A percentile compares a stretch with the other conserved stretches of the same genome.
Conservation (phyloP, 2,888 invertebrate genomes). For the Nomada fabriciana region DNA sequence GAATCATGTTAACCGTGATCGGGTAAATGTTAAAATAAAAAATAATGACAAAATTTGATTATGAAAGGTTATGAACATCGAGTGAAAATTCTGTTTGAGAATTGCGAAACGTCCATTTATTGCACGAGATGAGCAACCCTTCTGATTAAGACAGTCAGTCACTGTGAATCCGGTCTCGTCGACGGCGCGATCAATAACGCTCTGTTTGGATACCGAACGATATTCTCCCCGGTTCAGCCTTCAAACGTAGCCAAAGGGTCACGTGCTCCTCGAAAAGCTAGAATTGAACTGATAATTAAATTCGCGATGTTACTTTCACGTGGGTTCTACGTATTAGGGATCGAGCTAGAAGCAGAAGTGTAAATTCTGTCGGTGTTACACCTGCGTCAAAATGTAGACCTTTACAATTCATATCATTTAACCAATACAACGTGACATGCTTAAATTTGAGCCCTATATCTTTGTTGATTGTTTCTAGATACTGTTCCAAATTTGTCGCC, state of each 20-base stretch:
- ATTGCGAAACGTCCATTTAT: not conserved
- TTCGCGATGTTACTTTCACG: not conserved
- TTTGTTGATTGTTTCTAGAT: not conserved
- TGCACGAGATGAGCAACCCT: not conserved
- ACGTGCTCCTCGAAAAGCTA: slow-evolving; percentile 1
- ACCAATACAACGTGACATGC: not conserved
- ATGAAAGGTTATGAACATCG: slow-evolving; percentile 10
- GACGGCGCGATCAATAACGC: slow-evolving; percentile 58
- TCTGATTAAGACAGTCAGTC: slow-evolving; percentile 38
- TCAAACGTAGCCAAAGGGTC: not conserved
- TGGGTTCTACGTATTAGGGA: not conserved
- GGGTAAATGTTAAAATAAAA: not conserved
- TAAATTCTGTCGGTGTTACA: not conserved
- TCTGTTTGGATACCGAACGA: slow-evolving; percentile 6
- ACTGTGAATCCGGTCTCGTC: slow-evolving; percentile 52
- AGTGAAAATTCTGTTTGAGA: not conserved
- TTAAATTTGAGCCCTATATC: not conserved
- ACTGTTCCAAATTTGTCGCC: not conserved
- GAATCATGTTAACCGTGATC: not conserved
- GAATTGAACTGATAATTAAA: slow-evolving; percentile 27
- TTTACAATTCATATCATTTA: not conserved
- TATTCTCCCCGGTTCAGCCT: not conserved
- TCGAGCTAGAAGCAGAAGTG: not conserved
- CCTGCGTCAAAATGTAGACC: not conserved
- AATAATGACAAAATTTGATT: not conserved